phyloP scores from a whole-genome alignment of 2,113 vertebrate species.

The Ancistrus triradiatus region DNA sequence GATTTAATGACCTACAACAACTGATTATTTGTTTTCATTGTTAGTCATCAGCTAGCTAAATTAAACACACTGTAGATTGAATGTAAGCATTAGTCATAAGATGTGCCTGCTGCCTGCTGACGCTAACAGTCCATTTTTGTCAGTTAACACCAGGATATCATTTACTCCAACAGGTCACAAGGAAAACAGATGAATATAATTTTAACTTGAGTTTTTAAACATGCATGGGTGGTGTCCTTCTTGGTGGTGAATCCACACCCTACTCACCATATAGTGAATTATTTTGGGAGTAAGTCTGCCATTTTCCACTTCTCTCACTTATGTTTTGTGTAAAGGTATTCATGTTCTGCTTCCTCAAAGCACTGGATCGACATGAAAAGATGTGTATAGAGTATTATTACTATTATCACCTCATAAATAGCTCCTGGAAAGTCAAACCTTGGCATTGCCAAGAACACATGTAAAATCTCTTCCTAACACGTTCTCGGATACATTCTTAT shows the following conservation, averaged over 20 bases:
- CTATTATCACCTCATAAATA: slow-evolving; percentile 16
- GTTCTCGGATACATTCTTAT: slow-evolving; percentile 1
- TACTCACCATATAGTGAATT: not conserved
- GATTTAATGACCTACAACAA: too few relatives aligned
- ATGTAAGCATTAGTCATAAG: too few relatives aligned
- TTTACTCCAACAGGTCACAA: not conserved
- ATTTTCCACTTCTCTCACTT: not conserved
- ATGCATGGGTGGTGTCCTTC: not conserved
- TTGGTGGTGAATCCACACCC: not conserved
- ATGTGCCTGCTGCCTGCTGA: too few relatives aligned
- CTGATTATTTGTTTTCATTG: too few relatives aligned
- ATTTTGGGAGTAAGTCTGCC: not conserved
- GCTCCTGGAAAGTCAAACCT: not conserved
- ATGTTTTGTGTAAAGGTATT: not conserved
- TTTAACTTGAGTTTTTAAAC: not conserved
- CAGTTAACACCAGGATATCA: not conserved
- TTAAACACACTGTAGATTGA: too few relatives aligned
- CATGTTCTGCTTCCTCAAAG: not conserved
- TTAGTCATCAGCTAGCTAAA: too few relatives aligned
- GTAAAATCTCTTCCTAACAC: slow-evolving; percentile 1
- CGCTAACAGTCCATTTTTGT: too few relatives aligned
- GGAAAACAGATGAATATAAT: not conserved
- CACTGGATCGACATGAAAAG: not conserved
- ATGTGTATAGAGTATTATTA: not conserved
- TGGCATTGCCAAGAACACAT: slow-evolving; percentile 18